These are phyloP conservation scores for Semnopithecus entellus DNA, from an alignment of 2,113 vertebrate species.

Conservation along the genomic window DNA sequence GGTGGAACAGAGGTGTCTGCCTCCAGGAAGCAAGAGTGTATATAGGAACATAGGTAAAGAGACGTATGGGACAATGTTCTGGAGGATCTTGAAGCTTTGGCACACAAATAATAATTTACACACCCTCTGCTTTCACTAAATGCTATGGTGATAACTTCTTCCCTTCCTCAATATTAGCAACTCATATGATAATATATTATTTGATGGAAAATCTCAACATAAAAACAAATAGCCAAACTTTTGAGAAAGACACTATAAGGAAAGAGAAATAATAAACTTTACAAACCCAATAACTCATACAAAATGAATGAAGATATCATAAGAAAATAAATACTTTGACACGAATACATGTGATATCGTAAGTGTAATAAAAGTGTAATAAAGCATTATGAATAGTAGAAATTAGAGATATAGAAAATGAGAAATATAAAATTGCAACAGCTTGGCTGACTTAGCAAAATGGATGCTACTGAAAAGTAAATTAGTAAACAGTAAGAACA, in stretches of 20 bases:
- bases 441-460: not conserved
- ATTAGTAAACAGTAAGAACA: not conserved
- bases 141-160: not conserved
- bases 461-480: not conserved
- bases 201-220: not conserved
- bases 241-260: not conserved
- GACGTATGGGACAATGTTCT: not conserved
- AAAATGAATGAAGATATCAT: not conserved
- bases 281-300: not conserved
- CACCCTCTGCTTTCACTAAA: not conserved
- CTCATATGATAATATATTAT: not conserved
- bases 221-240: not conserved
- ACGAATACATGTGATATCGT: not conserved
- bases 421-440: not conserved
- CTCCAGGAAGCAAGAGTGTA: not conserved
- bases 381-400: not conserved
- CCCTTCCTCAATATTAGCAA: not conserved
- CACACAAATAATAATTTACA: not conserved
- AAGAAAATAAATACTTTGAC: not conserved
- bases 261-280: not conserved
- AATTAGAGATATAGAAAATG: slow-evolving; percentile 1
- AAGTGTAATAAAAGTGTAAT: not conserved
- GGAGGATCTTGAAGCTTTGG: not conserved
- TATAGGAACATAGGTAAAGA: not conserved
- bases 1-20: not conserved